These are phyloP conservation scores for Drosophila pseudotakahashii DNA, from an alignment of 2,888 invertebrate genomes.

Conservation along the genomic window DNA sequence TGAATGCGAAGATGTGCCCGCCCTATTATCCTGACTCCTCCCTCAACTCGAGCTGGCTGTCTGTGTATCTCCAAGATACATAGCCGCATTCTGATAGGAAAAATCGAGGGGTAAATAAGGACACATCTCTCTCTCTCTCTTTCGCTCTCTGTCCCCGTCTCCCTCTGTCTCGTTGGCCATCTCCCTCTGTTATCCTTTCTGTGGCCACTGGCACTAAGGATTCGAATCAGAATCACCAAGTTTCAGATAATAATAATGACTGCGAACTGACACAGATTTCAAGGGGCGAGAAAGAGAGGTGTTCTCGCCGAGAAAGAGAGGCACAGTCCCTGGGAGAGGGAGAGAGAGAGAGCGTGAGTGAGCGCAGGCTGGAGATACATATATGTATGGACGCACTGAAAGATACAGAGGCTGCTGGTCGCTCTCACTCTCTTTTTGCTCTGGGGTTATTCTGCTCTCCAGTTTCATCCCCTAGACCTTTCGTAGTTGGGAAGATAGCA, in stretches of 20 bases:
- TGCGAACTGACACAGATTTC: constrained; percentile 77
- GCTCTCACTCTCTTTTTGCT: constrained; percentile 4
- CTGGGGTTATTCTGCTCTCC: constrained; percentile 11
- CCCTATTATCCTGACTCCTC: constrained; percentile 83
- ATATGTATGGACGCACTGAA: constrained; percentile 1
- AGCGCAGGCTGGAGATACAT: constrained; percentile 6
- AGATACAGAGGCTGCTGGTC: constrained; percentile 5
- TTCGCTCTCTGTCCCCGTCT: background rate
- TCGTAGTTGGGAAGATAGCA: constrained; percentile 65
- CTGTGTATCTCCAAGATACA: constrained; percentile 75
- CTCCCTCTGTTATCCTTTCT: constrained; percentile 53
- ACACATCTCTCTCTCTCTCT: constrained; percentile 6
- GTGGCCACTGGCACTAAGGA: constrained; percentile 55
- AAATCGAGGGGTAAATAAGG: constrained; percentile 33
- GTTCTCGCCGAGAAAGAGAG: constrained; percentile 11
- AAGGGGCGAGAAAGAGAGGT: constrained; percentile 17
- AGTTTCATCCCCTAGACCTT: constrained; percentile 81
- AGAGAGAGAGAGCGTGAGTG: background rate
- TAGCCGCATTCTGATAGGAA: constrained; percentile 54
- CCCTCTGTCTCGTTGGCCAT: constrained; percentile 20
- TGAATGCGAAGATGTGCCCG: constrained; percentile 82
- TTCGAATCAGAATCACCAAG: constrained; percentile 68
- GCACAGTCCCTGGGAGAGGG: background rate
- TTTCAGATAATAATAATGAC: constrained; percentile 53
- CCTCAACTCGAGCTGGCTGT: constrained; percentile 46